Percentiles rank a stretch among this genome's conserved stretches.
Evolutionary conservation across 2,113 vertebrate species (phyloP).

Genomic region (Motacilla tschutschensis): DNA sequence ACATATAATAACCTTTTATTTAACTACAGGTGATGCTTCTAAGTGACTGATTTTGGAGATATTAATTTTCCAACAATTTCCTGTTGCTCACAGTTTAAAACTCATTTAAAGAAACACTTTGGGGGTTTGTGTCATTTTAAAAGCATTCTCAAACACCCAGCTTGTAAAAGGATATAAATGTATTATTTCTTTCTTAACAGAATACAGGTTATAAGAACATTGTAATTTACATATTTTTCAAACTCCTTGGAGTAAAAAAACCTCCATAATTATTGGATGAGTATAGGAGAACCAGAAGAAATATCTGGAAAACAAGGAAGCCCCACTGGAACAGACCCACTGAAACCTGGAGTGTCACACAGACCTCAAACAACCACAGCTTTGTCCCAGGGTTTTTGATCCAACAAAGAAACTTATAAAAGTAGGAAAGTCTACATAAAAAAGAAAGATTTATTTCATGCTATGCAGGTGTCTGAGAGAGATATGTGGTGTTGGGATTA

Average conservation of each 20-base stretch:
- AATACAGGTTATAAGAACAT: not conserved
- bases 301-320: not conserved
- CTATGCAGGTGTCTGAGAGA: not conserved
- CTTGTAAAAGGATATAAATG: not conserved
- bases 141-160: not conserved
- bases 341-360: not conserved
- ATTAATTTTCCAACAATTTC: not conserved
- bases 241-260: not conserved
- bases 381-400: not conserved
- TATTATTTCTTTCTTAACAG: not conserved
- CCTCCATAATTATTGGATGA: not conserved
- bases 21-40: not conserved
- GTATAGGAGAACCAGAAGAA: not conserved
- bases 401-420: not conserved
- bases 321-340: not conserved
- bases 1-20: not conserved
- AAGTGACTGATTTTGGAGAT: not conserved
- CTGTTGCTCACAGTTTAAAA: not conserved
- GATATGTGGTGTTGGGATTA: not conserved
- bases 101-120: not conserved
- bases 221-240: not conserved
- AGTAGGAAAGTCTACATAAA: not conserved
- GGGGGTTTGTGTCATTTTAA: not conserved
- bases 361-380: not conserved
- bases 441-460: not conserved